Percentiles rank a stretch among this genome's conserved stretches.
Evolutionary conservation across 1,140 invertebrate genomes (phyloP).

Genomic region (Drosophila ohnishii): DNA sequence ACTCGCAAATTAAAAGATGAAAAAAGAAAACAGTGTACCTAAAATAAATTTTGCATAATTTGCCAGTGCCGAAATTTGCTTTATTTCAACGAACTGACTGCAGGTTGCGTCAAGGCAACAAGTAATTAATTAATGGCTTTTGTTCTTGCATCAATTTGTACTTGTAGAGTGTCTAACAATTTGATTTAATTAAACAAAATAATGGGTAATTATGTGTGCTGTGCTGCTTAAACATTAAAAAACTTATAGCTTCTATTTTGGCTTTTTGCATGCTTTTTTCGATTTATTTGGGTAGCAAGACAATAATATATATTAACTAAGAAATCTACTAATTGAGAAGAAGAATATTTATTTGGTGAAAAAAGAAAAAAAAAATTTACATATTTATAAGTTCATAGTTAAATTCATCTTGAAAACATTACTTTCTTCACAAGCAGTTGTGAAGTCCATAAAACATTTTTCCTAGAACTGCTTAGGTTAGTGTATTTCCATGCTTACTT

Average conservation of each 20-base stretch:
- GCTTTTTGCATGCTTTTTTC: not conserved
- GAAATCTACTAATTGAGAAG: not conserved
- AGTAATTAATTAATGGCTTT: slow-evolving; percentile 40
- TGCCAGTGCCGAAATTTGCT: slow-evolving; percentile 3
- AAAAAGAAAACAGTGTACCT: slow-evolving; percentile 18
- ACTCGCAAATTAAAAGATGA: slow-evolving; percentile 36
- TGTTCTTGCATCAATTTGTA: slow-evolving; percentile 15
- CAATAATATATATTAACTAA: not conserved
- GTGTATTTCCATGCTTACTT: not conserved
- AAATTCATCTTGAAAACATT: not conserved
- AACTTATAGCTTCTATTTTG: not conserved
- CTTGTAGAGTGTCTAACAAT: slow-evolving; percentile 31
- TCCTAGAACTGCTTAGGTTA: not conserved
- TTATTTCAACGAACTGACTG: slow-evolving; percentile 20
- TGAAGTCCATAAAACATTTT: not conserved
- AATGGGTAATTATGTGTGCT: slow-evolving; percentile 61
- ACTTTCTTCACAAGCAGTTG: not conserved
- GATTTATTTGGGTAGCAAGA: not conserved
- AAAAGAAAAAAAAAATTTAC: not conserved
- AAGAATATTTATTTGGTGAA: not conserved
- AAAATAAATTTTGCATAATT: slow-evolving; percentile 53
- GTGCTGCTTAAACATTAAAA: slow-evolving; percentile 7
- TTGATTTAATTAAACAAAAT: slow-evolving; percentile 23
- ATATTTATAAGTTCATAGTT: not conserved
- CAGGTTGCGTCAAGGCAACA: slow-evolving; percentile 5